phyloP scores from a whole-genome alignment of 2,113 vertebrate genomes.

The Ameiurus melas region DNA sequence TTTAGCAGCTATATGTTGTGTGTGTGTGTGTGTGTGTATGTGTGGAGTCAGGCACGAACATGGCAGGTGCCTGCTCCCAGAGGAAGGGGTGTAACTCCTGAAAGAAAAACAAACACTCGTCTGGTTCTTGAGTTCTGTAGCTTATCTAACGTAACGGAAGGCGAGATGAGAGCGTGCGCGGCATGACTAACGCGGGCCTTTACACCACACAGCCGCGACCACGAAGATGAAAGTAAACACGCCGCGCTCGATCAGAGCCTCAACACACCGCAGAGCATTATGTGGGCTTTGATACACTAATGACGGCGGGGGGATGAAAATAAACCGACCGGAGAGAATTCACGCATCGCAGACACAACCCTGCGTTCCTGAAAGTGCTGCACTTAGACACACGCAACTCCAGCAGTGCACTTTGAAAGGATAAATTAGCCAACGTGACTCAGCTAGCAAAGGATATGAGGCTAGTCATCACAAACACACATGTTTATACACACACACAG shows the following conservation, averaged over 20 bases:
- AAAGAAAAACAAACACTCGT: conserved; percentile 43
- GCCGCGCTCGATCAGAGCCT: conserved; percentile 8
- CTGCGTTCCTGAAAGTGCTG: neutral
- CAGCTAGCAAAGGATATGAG: neutral
- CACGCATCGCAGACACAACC: neutral
- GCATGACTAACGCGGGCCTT: conserved; percentile 5
- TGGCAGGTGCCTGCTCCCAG: conserved; percentile 34
- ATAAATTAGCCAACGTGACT: conserved; percentile 11
- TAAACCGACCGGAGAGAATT: conserved; percentile 9
- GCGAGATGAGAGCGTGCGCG: conserved; percentile 1
- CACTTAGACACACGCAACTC: neutral
- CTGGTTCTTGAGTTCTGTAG: neutral
- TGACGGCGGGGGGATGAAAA: conserved; percentile 9
- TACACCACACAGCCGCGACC: neutral
- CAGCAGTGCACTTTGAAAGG: neutral
- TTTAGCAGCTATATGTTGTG: conserved; percentile 3
- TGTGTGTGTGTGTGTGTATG: neutral
- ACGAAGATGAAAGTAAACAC: conserved; percentile 41
- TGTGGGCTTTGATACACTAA: conserved; percentile 34
- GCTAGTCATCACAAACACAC: neutral
- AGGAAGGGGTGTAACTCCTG: conserved; percentile 24
- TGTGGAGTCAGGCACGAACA: conserved; percentile 12
- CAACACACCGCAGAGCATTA: neutral
- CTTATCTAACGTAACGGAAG: conserved; percentile 24
- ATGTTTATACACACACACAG: conserved; percentile 2